Evolutionary conservation across 1,140 invertebrate species (phyloP), one percentile per base, ranked within the genome.

Genomic region (Cyclina sinensis): DNA sequence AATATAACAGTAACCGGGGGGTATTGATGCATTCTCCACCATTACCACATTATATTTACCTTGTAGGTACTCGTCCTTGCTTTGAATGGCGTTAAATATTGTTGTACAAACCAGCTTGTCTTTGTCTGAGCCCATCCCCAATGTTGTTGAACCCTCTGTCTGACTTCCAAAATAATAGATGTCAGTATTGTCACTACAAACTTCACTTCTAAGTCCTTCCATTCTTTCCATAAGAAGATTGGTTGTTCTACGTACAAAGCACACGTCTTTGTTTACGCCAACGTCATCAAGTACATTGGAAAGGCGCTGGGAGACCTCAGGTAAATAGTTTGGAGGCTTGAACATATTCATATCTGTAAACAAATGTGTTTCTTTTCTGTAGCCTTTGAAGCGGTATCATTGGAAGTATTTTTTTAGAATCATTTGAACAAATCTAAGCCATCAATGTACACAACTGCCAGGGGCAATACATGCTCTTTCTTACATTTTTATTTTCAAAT

Each of bases 121-220:
- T 12, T 37, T 57, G 51, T 80, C 76, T 21, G 76, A 57, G 27
- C 32, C 37, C 21, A 80, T 14, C 5, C 76, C 76, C 0, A n/a
- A 16, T 35, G 76, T 80, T 37, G 76, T 59, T 21, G 48, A 51
- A 24, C 76, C 76, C 24, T 80, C 76, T 21, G 76, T 54, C 35
- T 80, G 48, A 59, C 76, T 80, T 4, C 76, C 76, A n/a, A 80
- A 59, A 57, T 37, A 80, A 39, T 80, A 80, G 3, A 43, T 27
- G 14, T n/a, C n/a, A 27, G 57, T 27, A 14, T 62, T 14, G 4
- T 62, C n/a, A n/a, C 57, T 27, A 27, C 57, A 27, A 7, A 62
- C 57, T 27, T 4, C 27, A 62, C 57, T 62, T 62, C n/a, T 62
- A 18, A 62, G 57, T 9, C 57, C 18, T 7, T 62, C 57, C 57